Percentiles rank a stretch among this genome's conserved stretches.
Evolutionary conservation across 2,888 invertebrate species (phyloP).

Genomic region (Cyclophora punctaria): DNA sequence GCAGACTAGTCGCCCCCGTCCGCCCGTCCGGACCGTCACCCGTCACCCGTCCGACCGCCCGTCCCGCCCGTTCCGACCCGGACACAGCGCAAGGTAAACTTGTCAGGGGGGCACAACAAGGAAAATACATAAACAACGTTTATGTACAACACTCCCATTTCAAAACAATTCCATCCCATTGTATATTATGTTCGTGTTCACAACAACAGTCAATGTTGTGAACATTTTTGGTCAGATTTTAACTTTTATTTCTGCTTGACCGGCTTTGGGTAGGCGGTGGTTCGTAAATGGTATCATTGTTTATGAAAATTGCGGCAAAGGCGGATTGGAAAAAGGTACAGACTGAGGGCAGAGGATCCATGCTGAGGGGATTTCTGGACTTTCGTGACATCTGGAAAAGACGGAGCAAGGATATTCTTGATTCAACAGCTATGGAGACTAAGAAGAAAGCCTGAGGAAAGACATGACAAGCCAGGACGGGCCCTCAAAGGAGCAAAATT

Average conservation of each 20-base stretch:
- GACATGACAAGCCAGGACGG: not conserved
- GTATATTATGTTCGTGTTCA: constrained; percentile 33
- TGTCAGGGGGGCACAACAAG: constrained; percentile 62
- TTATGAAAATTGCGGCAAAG: constrained; percentile 22
- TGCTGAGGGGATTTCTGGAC: not conserved
- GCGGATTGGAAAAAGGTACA: too few species aligned
- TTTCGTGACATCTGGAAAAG: not conserved
- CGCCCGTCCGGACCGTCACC: constrained; percentile 18
- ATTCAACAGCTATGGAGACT: not conserved
- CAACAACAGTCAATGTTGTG: constrained; percentile 26
- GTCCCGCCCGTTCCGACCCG: constrained; percentile 24
- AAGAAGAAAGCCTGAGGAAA: not conserved
- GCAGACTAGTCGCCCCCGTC: constrained; percentile 16
- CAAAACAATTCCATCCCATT: constrained; percentile 32
- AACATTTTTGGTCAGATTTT: constrained; percentile 21
- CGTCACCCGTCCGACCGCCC: constrained; percentile 20
- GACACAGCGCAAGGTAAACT: constrained; percentile 51
- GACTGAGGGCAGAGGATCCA: too few species aligned
- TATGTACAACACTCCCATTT: constrained; percentile 60
- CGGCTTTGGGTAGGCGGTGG: constrained; percentile 47
- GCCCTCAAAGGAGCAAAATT: not conserved
- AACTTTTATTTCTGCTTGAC: constrained; percentile 21
- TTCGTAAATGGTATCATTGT: constrained; percentile 50
- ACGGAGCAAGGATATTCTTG: not conserved
- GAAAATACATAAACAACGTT: constrained; percentile 43